A percentile compares a stretch with the other conserved stretches of the same genome.
phyloP scores from a whole-genome alignment of 2,888 invertebrate species.

The Agrotis exclamationis region DNA sequence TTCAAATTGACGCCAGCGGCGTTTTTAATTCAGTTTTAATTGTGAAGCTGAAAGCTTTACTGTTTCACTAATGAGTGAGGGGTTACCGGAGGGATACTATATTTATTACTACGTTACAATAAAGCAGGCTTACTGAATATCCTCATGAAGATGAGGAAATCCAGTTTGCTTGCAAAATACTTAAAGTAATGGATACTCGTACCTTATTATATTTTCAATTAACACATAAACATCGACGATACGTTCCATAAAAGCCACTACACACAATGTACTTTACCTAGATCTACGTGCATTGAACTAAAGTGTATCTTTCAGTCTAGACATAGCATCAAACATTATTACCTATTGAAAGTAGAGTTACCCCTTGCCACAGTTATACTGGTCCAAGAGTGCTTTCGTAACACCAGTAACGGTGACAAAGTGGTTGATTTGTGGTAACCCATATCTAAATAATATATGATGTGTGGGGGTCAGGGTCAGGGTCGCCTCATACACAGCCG shows the following conservation, averaged over 20 bases:
- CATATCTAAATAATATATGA: constrained; percentile 35
- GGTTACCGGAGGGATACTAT: not conserved
- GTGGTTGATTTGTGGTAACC: constrained; percentile 2
- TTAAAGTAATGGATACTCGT: too few species aligned
- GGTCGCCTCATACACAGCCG: constrained; percentile 26
- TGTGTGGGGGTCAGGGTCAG: constrained; percentile 46
- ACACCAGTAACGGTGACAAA: not conserved
- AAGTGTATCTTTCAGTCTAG: not conserved
- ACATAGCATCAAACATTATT: not conserved
- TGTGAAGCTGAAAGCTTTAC: constrained; percentile 41
- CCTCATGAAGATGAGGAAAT: too few species aligned
- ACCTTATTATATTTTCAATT: too few species aligned
- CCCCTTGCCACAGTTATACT: too few species aligned
- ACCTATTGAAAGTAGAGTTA: not conserved
- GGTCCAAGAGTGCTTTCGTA: not conserved
- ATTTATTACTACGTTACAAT: not conserved
- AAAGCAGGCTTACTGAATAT: not conserved
- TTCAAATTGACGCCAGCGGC: not conserved
- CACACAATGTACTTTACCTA: not conserved
- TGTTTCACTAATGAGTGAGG: constrained; percentile 24
- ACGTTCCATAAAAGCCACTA: too few species aligned
- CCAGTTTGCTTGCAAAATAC: too few species aligned
- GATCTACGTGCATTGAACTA: not conserved
- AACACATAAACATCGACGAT: too few species aligned
- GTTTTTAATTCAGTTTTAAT: constrained; percentile 52